Evolutionary conservation across 2,113 vertebrate species (phyloP), one percentile per base, ranked within the genome.

Genomic region (Bagarius yarrelli): DNA sequence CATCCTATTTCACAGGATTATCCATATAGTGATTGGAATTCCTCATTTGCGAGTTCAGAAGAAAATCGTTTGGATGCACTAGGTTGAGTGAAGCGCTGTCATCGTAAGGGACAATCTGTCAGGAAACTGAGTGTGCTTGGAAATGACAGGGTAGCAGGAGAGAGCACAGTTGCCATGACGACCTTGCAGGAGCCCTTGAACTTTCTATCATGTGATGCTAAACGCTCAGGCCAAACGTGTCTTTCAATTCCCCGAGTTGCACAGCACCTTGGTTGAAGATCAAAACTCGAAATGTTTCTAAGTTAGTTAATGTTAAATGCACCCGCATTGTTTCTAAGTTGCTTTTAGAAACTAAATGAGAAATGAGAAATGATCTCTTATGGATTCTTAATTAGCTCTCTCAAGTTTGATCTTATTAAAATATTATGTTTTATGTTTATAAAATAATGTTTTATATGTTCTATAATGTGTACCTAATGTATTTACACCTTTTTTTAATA

Each of bases 81-180:
- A 61, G 73, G 81, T 82, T 82, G 53, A 82, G 64, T 67, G 72
- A 50, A 57, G 25, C 56, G 69, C 83, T 81, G 71, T 83, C 78
- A 81, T 56, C 66, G 25, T 73, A 23, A 83, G 47, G 70, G 70
- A 83, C 85, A 86, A 56, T 83, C 69, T 50, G 82, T 79, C 32
- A 50, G 82, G 79, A 76, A 76, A 83, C 72, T 61, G 59, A 72
- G 75, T 82, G 81, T 89, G 86, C 89, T 83, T 83, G 88, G 88
- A 89, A 88, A 88, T 84, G 78, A 90, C 69, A 78, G 75, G 60
- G 85, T 83, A 83, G 85, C 86, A 71, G 87, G 85, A 87, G 86
- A 89, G 89, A 89, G 88, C 87, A 83, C 18, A 85, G 92, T 93
- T 93, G 87, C 91, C 90, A 92, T 93, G 92, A 91, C 89, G 91